Base-by-base conservation (phyloP, 2,797 vertebrate genomes). In the Cheirogaleus major region DNA sequence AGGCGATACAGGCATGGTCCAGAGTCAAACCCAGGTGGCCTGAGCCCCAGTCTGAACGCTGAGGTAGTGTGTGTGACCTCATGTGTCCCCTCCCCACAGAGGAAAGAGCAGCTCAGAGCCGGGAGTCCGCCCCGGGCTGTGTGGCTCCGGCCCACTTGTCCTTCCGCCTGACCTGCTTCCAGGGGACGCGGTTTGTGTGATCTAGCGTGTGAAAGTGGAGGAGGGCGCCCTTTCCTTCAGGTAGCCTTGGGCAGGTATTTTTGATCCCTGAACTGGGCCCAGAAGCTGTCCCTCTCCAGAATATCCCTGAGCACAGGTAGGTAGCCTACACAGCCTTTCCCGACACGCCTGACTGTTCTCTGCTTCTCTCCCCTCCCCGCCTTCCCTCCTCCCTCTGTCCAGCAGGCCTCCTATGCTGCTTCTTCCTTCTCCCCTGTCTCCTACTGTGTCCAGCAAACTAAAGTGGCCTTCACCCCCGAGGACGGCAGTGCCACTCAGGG, bases 341-440 rank as follows among this genome's bases (percentile, higher is more conserved):
- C 92, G 69, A 84, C 5, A 2, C 41, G 83, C 41, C 95, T 97
- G 98, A 97, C 98, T 91, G 25, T 96, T 98, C 97, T 99, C 78
- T 98, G 98, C 98, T 98, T 95, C 95, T 97, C 97, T 97, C 97
- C 95, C 97, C 97, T 86, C 93, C 93, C 96, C 82, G 52, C 59
- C 93, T 93, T 95, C 97, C 27, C 96, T 57, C 97, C 1, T 97
- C 93, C 94, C 85, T 98, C 97, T 69, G 97, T 97, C 97, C 98
- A 99, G 98, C 99, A 99, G 99, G 99, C 99, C 98, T 99, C 99
- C 98, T 99, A 99, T 98, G 99, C 99, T 98, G 99, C 99, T 97
- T 99, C 99, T 98, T 99, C 99, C 98, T 99, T 99, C 98, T 99
- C 99, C 89, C 99, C 99, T 99, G 99, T 99, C 98, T 99, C 99